These are phyloP conservation scores for Aurelia aurita DNA, from an alignment of 30 jellyfish, hydroid and myxozoan species.

Conservation along the genomic window DNA sequence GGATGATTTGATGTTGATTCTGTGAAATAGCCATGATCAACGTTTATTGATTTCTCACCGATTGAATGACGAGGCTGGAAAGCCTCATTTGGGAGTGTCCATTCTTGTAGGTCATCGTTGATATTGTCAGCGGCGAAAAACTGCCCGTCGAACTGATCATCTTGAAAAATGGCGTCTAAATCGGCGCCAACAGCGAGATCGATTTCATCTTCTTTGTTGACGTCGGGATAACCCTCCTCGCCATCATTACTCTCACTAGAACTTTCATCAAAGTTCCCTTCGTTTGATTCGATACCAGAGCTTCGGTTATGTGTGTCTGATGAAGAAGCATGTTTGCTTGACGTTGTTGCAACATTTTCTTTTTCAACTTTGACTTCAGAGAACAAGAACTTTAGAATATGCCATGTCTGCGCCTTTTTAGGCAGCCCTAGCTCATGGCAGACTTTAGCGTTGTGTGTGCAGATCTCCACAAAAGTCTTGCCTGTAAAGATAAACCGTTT, in stretches of 20 bases:
- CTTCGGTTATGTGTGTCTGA: conserved; percentile 41
- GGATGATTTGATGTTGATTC: conserved; percentile 50
- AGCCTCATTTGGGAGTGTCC: conserved; percentile 87
- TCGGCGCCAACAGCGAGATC: conserved; percentile 87
- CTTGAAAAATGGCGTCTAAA: conserved; percentile 87
- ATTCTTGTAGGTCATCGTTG: conserved; percentile 70
- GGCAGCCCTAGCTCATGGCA: conserved; percentile 66
- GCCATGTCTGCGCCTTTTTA: conserved; percentile 92
- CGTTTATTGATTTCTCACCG: conserved; percentile 68
- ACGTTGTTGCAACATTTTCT: background rate
- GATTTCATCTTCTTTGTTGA: conserved; percentile 52
- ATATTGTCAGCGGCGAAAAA: conserved; percentile 65
- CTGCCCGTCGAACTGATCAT: conserved; percentile 87
- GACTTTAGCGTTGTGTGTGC: conserved; percentile 66
- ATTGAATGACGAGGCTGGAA: conserved; percentile 82
- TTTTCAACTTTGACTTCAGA: conserved; percentile 40
- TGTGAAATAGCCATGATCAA: conserved; percentile 35
- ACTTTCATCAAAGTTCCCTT: conserved; percentile 22
- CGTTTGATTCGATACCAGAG: conserved; percentile 50
- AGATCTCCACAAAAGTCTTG: conserved; percentile 49
- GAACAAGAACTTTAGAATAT: conserved; percentile 52
- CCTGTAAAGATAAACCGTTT: conserved; percentile 44
- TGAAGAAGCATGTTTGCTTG: conserved; percentile 36
- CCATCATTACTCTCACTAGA: conserved; percentile 47
- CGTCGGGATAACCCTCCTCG: conserved; percentile 52